Percentiles rank a stretch among this genome's conserved stretches.
These are phyloP conservation scores for Sciaenops ocellatus DNA, from an alignment of 2,797 vertebrate species.

Conservation along the genomic window DNA sequence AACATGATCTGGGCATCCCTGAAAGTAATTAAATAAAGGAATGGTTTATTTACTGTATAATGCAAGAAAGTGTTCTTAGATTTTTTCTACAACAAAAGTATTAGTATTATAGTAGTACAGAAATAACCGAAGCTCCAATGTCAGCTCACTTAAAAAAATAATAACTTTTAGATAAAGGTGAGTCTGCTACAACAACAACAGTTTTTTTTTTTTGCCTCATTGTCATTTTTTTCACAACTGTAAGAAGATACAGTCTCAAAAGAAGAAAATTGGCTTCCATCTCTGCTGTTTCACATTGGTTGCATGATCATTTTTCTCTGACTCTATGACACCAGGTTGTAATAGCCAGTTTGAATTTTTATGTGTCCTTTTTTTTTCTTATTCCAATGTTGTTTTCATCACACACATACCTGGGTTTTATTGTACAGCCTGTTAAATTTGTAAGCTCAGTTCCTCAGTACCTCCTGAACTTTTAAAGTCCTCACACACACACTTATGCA, in stretches of 20 bases:
- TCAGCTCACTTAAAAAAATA: too few relatives aligned
- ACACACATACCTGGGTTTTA: background rate
- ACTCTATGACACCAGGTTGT: background rate
- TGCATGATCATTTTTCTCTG: background rate
- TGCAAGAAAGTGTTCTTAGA: too few relatives aligned
- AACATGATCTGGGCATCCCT: too few relatives aligned
- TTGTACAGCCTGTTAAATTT: background rate
- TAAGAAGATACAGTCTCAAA: background rate
- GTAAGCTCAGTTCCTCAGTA: background rate
- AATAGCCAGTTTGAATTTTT: background rate
- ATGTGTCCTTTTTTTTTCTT: background rate
- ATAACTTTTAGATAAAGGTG: too few relatives aligned
- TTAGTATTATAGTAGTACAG: too few relatives aligned
- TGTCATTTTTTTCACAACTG: background rate
- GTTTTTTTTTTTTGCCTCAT: background rate
- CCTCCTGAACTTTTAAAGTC: background rate
- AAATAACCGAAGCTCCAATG: too few relatives aligned
- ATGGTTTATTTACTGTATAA: background rate
- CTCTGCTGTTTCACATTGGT: background rate
- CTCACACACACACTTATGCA: background rate
- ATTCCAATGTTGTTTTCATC: background rate
- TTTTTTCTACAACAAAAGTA: background rate
- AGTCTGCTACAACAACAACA: too few relatives aligned
- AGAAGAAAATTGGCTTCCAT: background rate
- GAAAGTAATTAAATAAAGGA: background rate